Conservation (phyloP, 2,113 vertebrate genomes). For the Tachuris rubrigastra region DNA sequence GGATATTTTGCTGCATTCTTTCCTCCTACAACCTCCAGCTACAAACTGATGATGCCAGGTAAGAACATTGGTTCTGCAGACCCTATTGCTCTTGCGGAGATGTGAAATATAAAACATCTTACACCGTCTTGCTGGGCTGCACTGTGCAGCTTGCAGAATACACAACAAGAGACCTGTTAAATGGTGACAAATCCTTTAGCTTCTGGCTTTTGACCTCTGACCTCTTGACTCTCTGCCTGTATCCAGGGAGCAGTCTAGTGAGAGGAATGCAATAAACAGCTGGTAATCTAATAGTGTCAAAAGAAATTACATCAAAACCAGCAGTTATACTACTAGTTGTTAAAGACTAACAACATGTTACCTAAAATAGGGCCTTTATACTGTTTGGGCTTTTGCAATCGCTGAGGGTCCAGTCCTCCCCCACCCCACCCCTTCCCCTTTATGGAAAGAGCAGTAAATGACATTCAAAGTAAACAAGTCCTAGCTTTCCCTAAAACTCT, state of each 20-base stretch:
- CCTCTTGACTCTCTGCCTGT: constrained; percentile 73
- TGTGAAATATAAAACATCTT: background rate
- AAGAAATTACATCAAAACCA: constrained; percentile 78
- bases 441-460: constrained; percentile 3
- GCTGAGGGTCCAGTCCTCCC: background rate
- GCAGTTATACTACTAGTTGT: constrained; percentile 66
- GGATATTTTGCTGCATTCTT: background rate
- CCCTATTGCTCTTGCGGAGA: background rate
- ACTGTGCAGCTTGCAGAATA: constrained; percentile 18
- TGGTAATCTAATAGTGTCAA: constrained; percentile 76
- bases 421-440: background rate
- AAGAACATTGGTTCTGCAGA: background rate
- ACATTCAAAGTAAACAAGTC: background rate
- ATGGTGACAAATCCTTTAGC: constrained; percentile 77
- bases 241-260: constrained; percentile 71
- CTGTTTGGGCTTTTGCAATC: constrained; percentile 12
- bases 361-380: constrained; percentile 64
- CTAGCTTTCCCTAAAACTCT: background rate
- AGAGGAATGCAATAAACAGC: constrained; percentile 77
- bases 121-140: background rate
- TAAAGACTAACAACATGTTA: constrained; percentile 65
- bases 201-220: constrained; percentile 82
- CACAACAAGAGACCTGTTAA: constrained; percentile 76
- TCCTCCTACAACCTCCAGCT: background rate
- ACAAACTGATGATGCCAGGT: background rate